Conservation (phyloP, 2,797 vertebrate species). For the Odontamblyopus lacepedii region DNA sequence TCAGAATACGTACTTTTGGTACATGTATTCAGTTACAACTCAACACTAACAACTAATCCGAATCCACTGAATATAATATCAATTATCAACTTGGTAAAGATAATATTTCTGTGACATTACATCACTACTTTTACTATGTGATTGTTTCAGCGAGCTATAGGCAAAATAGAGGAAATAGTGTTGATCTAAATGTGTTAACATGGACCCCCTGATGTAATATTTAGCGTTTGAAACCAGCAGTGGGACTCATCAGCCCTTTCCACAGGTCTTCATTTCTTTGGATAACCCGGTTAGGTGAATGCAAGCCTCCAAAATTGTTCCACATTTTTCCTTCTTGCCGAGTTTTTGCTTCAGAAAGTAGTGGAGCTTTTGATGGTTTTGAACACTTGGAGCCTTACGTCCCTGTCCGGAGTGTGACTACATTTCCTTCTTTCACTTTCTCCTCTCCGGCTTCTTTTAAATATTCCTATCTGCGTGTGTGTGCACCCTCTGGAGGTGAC, state of each 20-base stretch:
- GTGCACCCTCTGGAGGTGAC: constrained; percentile 63
- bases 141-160: not conserved
- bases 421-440: constrained; percentile 50
- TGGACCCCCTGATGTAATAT: constrained; percentile 1
- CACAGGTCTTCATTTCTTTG: constrained; percentile 48
- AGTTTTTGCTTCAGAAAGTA: constrained; percentile 54
- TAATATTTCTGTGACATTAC: not conserved
- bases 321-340: constrained; percentile 53
- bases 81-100: not conserved
- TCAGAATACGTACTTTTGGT: too few relatives aligned
- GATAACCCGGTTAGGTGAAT: constrained; percentile 51
- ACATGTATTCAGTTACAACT: too few relatives aligned
- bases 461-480: constrained; percentile 59
- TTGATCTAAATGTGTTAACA: not conserved
- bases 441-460: constrained; percentile 59
- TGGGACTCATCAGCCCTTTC: constrained; percentile 38
- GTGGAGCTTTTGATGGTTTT: constrained; percentile 63
- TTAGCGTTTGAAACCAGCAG: constrained; percentile 17
- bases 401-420: constrained; percentile 41
- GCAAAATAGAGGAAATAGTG: not conserved
- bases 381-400: constrained; percentile 33
- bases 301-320: constrained; percentile 45
- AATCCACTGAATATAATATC: not conserved
- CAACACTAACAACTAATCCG: not conserved
- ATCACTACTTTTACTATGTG: not conserved